Conservation (phyloP, 1,140 invertebrate genomes). For the Eriosoma lanigerum region DNA sequence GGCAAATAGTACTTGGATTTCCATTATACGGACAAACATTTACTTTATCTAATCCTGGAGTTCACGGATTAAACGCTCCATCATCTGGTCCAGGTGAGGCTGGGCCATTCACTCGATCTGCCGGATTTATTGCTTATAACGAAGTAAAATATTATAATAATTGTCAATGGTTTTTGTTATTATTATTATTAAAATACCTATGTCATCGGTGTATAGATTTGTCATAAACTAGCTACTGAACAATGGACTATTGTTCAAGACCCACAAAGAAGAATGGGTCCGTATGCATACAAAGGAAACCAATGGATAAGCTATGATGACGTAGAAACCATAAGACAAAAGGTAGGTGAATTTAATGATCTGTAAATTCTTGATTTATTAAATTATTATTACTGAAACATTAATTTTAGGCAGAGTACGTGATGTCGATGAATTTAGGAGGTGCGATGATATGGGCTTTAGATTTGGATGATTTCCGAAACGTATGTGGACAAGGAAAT, state of each 20-base stretch:
- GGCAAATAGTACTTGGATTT: conserved; percentile 85
- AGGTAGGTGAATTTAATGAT: conserved; percentile 58
- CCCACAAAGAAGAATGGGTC: conserved; percentile 74
- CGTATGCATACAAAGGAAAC: conserved; percentile 79
- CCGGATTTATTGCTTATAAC: conserved; percentile 86
- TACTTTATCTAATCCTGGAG: conserved; percentile 63
- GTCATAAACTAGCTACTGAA: conserved; percentile 71
- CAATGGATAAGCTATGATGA: conserved; percentile 92
- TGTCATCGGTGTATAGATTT: conserved; percentile 65
- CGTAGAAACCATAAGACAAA: conserved; percentile 73
- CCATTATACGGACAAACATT: conserved; percentile 89
- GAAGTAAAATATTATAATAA: conserved; percentile 65
- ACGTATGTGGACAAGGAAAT: conserved; percentile 70
- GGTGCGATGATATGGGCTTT: conserved; percentile 91
- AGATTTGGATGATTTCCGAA: conserved; percentile 64
- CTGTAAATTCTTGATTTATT: not conserved
- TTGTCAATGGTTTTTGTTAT: no score
- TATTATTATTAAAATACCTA: no score
- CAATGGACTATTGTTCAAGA: conserved; percentile 81
- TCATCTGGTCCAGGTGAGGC: conserved; percentile 74
- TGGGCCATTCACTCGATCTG: conserved; percentile 78
- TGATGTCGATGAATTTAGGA: conserved; percentile 73
- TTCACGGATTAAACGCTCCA: conserved; percentile 72
- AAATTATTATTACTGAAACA: no score
- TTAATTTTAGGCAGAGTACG: conserved; percentile 65